Conservation (phyloP, 1,140 invertebrate genomes). For the Hirudo medicinalis region DNA sequence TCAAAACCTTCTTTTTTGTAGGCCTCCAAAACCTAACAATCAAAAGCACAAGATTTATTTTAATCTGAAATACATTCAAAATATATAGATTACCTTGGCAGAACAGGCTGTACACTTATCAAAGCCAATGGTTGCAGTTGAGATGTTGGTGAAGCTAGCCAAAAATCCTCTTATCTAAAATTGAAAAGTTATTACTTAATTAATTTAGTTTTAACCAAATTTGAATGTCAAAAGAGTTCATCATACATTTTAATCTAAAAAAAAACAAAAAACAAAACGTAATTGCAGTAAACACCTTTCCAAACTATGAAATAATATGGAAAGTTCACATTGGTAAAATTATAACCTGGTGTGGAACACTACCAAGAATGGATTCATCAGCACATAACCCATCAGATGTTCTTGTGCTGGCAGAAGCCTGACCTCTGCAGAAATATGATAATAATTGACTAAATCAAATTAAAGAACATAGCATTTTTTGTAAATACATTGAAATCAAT, state of each 20-base stretch:
- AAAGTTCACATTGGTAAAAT: neutral
- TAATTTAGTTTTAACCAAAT: neutral
- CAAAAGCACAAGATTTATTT: neutral
- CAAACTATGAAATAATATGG: neutral
- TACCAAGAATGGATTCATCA: constrained; percentile 13
- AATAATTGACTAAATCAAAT: neutral
- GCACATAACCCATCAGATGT: neutral
- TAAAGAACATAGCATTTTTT: no score
- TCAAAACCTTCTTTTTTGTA: constrained; percentile 56
- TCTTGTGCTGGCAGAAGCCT: neutral
- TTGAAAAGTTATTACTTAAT: neutral
- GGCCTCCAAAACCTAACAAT: constrained; percentile 51
- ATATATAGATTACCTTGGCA: constrained; percentile 36
- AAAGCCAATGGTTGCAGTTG: constrained; percentile 70
- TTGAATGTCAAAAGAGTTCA: no score
- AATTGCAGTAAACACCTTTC: neutral
- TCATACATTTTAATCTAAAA: no score
- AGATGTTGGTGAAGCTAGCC: constrained; percentile 59
- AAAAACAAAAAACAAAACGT: neutral
- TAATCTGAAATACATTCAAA: neutral
- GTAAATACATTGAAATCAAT: neutral
- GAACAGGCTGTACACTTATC: constrained; percentile 85
- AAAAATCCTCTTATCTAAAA: constrained; percentile 68
- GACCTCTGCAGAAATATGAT: neutral
- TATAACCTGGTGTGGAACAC: constrained; percentile 14